Evolutionary conservation across 2,888 invertebrate genomes (phyloP), one percentile per base, ranked within the genome.

Genomic region (Lithodes maja): DNA sequence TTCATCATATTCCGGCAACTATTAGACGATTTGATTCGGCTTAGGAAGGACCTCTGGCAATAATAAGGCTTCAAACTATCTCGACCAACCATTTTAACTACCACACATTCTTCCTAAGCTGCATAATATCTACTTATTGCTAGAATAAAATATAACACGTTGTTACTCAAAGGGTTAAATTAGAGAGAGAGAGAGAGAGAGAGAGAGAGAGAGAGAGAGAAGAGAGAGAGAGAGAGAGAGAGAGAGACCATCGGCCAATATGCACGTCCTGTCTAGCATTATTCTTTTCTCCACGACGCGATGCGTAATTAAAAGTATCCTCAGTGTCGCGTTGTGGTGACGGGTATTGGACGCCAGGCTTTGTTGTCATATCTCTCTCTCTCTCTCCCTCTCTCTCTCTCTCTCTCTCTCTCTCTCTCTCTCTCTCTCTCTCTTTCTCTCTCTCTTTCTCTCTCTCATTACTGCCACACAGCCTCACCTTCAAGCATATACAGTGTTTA

Each of bases 161-260:
- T 7, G 33, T 5, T 17, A n/a, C 3, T n/a, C 3, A n/a, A 12
- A 33, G 33, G 74, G 33, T 7, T 5, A 12, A 61, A 61, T 5
- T 5, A 61, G 7, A 12, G 61, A 7, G 61, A 61, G 61, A 61
- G 74, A 74, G 74, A 74, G 74, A 74, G 74, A 74, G 74, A 74
- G 74, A 74, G 74, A 74, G 74, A 74, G 74, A 74, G 74, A 74
- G 74, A 74, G 74, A 74, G 74, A 74, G 74, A 74, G 74, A 74
- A 74, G 74, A 74, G 74, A 74, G 74, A 74, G 74, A 74, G 74
- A 74, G 74, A 74, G 74, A 74, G 74, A 74, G 74, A 74, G 74
- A 74, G 74, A 12, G 74, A 74, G 74, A 5, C 17, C 12, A 5
- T 7, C 74, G 74, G n/a, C 5, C 17, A n/a, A n/a, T 12, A 7